Evolutionary conservation across 2,797 vertebrate species (phyloP).

Genomic region (Arctocebus calabarensis): DNA sequence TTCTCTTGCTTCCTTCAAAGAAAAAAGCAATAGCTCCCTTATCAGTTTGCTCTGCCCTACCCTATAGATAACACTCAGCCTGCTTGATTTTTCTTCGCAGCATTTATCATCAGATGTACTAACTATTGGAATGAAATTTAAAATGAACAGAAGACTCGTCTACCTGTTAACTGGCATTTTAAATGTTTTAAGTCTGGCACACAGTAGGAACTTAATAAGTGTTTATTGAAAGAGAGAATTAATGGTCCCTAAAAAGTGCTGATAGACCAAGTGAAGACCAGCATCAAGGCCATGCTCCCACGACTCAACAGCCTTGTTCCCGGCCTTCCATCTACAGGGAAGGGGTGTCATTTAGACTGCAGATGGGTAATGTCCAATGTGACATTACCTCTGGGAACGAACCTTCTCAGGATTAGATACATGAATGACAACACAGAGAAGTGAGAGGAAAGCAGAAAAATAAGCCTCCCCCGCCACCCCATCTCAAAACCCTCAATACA

Average conservation of each 20-base stretch:
- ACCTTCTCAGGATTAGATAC: not conserved
- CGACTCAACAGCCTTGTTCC: not conserved
- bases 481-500: not conserved
- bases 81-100: not conserved
- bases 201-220: not conserved
- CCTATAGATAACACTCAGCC: not conserved
- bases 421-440: not conserved
- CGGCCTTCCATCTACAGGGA: too few species aligned
- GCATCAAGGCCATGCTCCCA: not conserved
- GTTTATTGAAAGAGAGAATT: not conserved
- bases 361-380: too few species aligned
- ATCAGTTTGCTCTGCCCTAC: not conserved
- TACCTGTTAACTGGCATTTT: not conserved
- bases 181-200: not conserved
- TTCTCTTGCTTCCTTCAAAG: not conserved
- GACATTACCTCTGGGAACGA: not conserved
- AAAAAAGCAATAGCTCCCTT: not conserved
- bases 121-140: not conserved
- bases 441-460: not conserved
- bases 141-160: not conserved
- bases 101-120: not conserved
- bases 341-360: too few species aligned
- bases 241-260: not conserved
- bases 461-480: accelerated
- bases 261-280: not conserved